phyloP scores from a whole-genome alignment of 2,797 vertebrate genomes.

The Pantherophis vulpinus region DNA sequence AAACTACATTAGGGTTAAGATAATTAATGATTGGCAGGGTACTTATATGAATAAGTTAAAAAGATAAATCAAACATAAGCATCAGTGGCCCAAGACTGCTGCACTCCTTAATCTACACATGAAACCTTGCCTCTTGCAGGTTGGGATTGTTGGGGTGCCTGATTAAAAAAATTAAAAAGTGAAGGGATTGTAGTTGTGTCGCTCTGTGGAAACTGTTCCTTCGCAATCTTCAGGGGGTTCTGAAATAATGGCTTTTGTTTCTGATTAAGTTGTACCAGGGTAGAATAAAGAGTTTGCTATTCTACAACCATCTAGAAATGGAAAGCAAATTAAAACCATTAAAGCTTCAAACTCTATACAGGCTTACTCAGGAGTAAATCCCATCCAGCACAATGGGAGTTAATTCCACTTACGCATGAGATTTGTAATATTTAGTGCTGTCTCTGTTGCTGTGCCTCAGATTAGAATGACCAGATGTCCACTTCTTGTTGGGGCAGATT shows the following conservation, averaged over 20 bases:
- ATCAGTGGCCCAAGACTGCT: background rate
- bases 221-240: background rate
- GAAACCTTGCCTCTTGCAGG: background rate
- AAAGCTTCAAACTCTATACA: background rate
- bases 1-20: background rate
- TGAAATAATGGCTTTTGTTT: background rate
- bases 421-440: background rate
- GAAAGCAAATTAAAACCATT: background rate
- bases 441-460: background rate
- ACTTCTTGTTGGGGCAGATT: background rate
- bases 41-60: background rate
- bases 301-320: background rate
- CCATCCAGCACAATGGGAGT: background rate
- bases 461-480: conserved; percentile 19
- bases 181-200: background rate
- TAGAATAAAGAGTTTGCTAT: background rate
- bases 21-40: background rate
- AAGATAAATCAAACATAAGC: background rate
- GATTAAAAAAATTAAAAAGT: background rate
- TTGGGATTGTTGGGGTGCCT: background rate
- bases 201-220: background rate
- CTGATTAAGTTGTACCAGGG: background rate
- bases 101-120: too few relatives aligned
- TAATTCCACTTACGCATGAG: background rate
- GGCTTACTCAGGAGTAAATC: background rate